Evolutionary conservation across 2,113 vertebrate genomes (phyloP).

Genomic region (Sturnira hondurensis): DNA sequence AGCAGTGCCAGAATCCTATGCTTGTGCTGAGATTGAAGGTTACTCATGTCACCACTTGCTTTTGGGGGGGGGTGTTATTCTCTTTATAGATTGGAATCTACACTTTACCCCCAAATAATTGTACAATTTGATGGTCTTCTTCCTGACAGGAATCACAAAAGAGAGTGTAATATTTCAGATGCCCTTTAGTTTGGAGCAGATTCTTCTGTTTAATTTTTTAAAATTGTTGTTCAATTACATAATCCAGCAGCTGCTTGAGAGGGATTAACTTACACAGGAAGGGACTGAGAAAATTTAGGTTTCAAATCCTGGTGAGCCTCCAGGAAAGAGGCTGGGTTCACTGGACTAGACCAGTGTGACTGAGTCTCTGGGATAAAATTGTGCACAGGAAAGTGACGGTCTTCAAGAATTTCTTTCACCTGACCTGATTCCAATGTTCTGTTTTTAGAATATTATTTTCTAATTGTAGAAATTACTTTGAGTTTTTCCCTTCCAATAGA

Average conservation of each 20-base stretch:
- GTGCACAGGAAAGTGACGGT: not conserved
- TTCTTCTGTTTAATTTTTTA: not conserved
- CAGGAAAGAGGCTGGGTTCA: not conserved
- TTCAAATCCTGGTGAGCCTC: not conserved
- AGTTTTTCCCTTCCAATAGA: not conserved
- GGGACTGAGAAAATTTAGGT: not conserved
- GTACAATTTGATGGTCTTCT: not conserved
- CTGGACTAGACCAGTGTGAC: not conserved
- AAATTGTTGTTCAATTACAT: no score
- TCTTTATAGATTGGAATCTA: not conserved
- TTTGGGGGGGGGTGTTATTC: not conserved
- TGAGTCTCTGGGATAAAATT: not conserved
- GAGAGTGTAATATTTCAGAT: not conserved
- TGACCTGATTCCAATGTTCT: not conserved
- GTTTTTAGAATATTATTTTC: not conserved
- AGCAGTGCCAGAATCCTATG: not conserved
- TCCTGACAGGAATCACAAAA: not conserved
- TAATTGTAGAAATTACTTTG: not conserved
- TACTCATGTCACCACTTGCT: not conserved
- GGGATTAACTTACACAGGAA: not conserved
- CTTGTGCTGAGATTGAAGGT: not conserved
- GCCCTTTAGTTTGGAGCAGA: not conserved
- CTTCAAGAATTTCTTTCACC: not conserved
- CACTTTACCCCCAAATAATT: not conserved
- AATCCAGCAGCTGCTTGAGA: not conserved